Evolutionary conservation across 2,888 invertebrate species (phyloP), one percentile per base, ranked within the genome.

Genomic region (Eutolmus rufibarbis): DNA sequence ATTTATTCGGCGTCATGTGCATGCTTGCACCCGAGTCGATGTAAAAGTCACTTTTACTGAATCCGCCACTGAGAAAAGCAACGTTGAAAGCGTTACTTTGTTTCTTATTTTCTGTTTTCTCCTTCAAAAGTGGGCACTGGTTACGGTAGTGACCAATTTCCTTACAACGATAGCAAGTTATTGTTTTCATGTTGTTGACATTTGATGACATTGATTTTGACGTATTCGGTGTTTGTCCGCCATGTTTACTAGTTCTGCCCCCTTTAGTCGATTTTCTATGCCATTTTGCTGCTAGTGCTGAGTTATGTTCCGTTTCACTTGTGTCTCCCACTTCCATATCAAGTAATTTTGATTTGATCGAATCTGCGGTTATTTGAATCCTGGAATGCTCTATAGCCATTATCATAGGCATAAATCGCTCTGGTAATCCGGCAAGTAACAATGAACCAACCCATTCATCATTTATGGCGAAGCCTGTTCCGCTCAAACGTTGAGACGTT

Each of bases 11-110:
- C 12, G 87, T 87, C 82, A 90, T 88, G 88, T 91, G 90, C 51
- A 88, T 82, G 85, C 90, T 90, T 28, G 90, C 90, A 7, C 90
- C 91, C 8, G 89, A 89, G 86, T 91, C 90, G 1, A 90, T 66
- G 74, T 90, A 91, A 89, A 89, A 91, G 57, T 90, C 90, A n/a
- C 79, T 78, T 23, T 89, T 89, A n/a, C 87, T 90, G 28, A 89
- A 84, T 88, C 89, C 89, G 84, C 89, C 90, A 37, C 89, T 90
- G 66, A 66, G n/a, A 66, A 66, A 66, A 2, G 88, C 88, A 40
- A 40, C 40, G 40, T 40, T 40, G 40, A 40, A 40, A 40, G 40
- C 40, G 9, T 40, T 40, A 40, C 40, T 40, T 40, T 40, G 40
- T 40, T 88, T 85, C 88, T 89, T 28, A 74, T 40, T 31, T 87